phyloP scores from a whole-genome alignment of 2,113 vertebrate genomes.

The Ictalurus furcatus region DNA sequence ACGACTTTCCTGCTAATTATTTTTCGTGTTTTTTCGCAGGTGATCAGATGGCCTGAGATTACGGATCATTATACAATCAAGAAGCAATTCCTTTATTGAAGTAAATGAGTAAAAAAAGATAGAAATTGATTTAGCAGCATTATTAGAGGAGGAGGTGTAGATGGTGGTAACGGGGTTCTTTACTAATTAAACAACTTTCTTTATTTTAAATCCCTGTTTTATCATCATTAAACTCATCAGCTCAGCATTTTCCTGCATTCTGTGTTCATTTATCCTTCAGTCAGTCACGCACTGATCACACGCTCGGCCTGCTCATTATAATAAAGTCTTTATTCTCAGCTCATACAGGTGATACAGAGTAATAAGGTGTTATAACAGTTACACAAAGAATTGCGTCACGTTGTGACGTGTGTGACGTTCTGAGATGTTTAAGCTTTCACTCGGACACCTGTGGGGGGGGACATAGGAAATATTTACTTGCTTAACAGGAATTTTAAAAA shows the following conservation, averaged over 20 bases:
- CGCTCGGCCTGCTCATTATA: neutral
- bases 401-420: neutral
- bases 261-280: neutral
- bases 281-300: neutral
- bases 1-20: neutral
- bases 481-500: neutral
- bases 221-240: conserved; percentile 21
- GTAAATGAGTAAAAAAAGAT: neutral
- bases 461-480: neutral
- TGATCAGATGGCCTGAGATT: neutral
- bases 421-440: neutral
- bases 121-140: neutral
- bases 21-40: conserved; percentile 10
- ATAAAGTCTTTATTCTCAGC: conserved; percentile 10
- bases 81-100: neutral
- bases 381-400: neutral
- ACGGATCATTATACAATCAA: neutral
- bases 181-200: neutral
- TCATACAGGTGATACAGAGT: neutral
- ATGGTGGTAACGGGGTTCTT: neutral
- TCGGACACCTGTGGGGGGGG: neutral
- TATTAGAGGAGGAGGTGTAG: neutral
- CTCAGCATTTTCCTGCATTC: neutral
- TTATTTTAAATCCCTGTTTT: neutral
- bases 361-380: neutral